Evolutionary conservation across 2,113 vertebrate genomes (phyloP).

Genomic region (Riparia riparia): DNA sequence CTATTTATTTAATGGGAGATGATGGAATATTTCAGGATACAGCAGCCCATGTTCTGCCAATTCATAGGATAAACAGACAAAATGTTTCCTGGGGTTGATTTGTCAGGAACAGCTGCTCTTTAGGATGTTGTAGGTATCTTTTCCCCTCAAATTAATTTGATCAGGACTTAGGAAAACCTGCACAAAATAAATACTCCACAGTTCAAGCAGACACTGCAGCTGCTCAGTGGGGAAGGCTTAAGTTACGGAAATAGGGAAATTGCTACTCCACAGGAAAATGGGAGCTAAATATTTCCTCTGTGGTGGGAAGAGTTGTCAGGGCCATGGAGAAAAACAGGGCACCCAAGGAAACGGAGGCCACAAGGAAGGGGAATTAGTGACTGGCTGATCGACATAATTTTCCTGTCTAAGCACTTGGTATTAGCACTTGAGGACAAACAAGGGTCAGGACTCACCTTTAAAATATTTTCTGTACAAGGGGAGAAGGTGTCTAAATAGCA

Average conservation of each 20-base stretch:
- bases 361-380: background rate
- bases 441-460: background rate
- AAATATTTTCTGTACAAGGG: background rate
- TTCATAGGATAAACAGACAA: background rate
- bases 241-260: background rate
- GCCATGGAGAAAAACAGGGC: background rate
- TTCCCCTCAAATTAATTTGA: background rate
- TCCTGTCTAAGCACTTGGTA: background rate
- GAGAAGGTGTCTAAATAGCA: background rate
- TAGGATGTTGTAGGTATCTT: background rate
- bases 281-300: background rate
- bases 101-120: slow-evolving; percentile 15
- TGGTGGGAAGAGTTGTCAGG: background rate
- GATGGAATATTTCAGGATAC: slow-evolving; percentile 29
- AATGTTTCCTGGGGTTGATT: slow-evolving; percentile 19
- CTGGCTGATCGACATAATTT: background rate
- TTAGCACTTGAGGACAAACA: background rate
- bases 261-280: background rate
- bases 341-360: background rate
- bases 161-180: background rate
- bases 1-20: background rate
- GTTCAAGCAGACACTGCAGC: background rate
- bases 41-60: slow-evolving; percentile 26
- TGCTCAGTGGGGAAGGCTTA: background rate
- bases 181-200: background rate